phyloP scores from a whole-genome alignment of 2,888 invertebrate genomes.

The Stenolophus ochropezus region DNA sequence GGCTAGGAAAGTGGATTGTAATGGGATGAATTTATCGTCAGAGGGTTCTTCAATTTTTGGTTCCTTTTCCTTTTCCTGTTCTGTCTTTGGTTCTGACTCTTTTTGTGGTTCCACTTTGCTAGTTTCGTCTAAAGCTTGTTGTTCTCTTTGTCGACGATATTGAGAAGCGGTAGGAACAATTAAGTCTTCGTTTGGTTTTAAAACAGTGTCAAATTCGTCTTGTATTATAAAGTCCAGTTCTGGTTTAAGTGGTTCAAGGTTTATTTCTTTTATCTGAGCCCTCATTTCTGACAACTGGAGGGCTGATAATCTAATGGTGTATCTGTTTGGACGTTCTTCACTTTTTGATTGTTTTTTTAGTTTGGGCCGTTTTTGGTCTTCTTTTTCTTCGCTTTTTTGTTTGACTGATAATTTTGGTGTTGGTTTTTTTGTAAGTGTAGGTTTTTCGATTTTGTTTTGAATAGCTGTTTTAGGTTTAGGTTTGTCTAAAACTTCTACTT shows the following conservation, averaged over 20 bases:
- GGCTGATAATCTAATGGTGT: constrained; percentile 59
- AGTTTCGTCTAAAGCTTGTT: too few relatives aligned
- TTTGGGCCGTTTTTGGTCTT: constrained; percentile 63
- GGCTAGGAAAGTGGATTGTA: constrained; percentile 71
- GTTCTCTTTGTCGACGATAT: too few relatives aligned
- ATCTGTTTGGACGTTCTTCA: constrained; percentile 69
- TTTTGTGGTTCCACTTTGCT: constrained; percentile 53
- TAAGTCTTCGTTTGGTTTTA: constrained; percentile 54
- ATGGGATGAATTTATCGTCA: constrained; percentile 64
- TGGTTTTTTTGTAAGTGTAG: neutral
- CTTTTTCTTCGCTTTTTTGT: constrained; percentile 65
- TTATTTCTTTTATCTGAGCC: constrained; percentile 11
- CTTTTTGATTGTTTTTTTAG: constrained; percentile 36
- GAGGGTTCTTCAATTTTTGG: constrained; percentile 60
- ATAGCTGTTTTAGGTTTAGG: neutral
- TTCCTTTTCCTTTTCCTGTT: constrained; percentile 62
- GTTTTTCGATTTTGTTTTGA: neutral
- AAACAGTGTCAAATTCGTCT: constrained; percentile 46
- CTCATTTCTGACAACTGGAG: constrained; percentile 47
- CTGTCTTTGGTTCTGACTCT: constrained; percentile 37
- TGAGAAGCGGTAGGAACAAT: constrained; percentile 43
- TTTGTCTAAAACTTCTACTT: neutral
- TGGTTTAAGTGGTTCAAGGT: constrained; percentile 37
- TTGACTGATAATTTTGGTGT: constrained; percentile 64
- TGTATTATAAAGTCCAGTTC: constrained; percentile 53